These are phyloP conservation scores for Dreissena polymorpha DNA, from an alignment of 1,140 invertebrate genomes.

Conservation along the genomic window DNA sequence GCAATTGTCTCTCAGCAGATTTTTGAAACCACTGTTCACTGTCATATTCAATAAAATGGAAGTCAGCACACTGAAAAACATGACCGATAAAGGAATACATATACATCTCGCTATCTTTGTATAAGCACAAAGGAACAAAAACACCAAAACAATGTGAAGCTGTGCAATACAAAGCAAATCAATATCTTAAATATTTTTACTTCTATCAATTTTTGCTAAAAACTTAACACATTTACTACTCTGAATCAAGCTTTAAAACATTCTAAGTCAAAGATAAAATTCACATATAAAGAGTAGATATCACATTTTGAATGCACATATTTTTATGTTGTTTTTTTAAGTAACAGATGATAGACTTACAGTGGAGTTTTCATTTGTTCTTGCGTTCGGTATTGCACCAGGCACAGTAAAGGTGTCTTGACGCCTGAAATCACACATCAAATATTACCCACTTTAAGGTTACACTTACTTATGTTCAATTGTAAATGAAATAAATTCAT, in stretches of 20 bases:
- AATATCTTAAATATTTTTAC: too few species aligned
- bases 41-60: conserved; percentile 75
- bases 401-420: conserved; percentile 61
- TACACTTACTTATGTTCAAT: too few species aligned
- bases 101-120: too few species aligned
- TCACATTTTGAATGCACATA: not conserved
- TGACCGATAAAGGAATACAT: too few species aligned
- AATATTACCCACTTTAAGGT: too few species aligned
- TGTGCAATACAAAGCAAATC: too few species aligned
- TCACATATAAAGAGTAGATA: not conserved
- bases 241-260: too few species aligned
- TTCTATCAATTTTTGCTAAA: too few species aligned
- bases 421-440: conserved; percentile 52
- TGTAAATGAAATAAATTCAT: too few species aligned
- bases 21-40: conserved; percentile 74
- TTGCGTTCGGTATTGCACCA: conserved; percentile 48
- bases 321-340: not conserved
- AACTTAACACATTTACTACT: too few species aligned
- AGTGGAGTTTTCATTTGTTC: conserved; percentile 47
- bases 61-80: conserved; percentile 72
- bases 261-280: not conserved
- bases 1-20: conserved; percentile 53
- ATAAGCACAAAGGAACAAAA: too few species aligned
- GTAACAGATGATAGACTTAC: conserved; percentile 41
- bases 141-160: too few species aligned